Percentiles rank a stretch among this genome's conserved stretches.
Evolutionary conservation across 2,888 invertebrate genomes (phyloP).

Genomic region (Petrophora chlorosata): DNA sequence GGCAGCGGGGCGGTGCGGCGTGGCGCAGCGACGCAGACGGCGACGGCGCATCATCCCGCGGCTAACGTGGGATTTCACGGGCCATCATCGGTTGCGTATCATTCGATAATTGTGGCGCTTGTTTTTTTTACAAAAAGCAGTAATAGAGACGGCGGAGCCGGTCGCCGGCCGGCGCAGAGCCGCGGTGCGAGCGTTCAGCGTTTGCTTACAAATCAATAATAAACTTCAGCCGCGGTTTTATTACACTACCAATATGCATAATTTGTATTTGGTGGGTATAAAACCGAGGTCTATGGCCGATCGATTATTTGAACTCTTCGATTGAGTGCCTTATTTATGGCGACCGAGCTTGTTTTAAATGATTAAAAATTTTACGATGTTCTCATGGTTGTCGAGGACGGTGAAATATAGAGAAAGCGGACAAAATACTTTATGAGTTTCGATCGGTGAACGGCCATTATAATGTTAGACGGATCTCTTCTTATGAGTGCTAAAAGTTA

Average conservation of each 20-base stretch:
- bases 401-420: slow-evolving; percentile 37
- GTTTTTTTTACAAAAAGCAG: slow-evolving; percentile 31
- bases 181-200: slow-evolving; percentile 9
- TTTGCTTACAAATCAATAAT: slow-evolving; percentile 37
- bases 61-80: slow-evolving; percentile 31
- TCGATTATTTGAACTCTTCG: slow-evolving; percentile 39
- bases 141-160: slow-evolving; percentile 23
- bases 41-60: slow-evolving; percentile 12
- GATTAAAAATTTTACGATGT: slow-evolving; percentile 40
- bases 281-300: slow-evolving; percentile 36
- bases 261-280: slow-evolving; percentile 35
- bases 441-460: slow-evolving; percentile 15
- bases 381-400: slow-evolving; percentile 32
- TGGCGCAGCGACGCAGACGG: not conserved
- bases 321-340: slow-evolving; percentile 41
- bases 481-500: slow-evolving; percentile 9
- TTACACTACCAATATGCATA: slow-evolving; percentile 38
- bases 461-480: slow-evolving; percentile 1
- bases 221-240: slow-evolving; percentile 35
- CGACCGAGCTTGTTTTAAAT: slow-evolving; percentile 41
- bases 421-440: slow-evolving; percentile 37
- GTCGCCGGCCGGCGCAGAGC: not conserved
- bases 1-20: slow-evolving; percentile 6
- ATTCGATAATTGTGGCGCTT: slow-evolving; percentile 42
- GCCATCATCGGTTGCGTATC: slow-evolving; percentile 31